phyloP scores from a whole-genome alignment of 1,140 invertebrate genomes.

The Polypedilum vanderplanki region DNA sequence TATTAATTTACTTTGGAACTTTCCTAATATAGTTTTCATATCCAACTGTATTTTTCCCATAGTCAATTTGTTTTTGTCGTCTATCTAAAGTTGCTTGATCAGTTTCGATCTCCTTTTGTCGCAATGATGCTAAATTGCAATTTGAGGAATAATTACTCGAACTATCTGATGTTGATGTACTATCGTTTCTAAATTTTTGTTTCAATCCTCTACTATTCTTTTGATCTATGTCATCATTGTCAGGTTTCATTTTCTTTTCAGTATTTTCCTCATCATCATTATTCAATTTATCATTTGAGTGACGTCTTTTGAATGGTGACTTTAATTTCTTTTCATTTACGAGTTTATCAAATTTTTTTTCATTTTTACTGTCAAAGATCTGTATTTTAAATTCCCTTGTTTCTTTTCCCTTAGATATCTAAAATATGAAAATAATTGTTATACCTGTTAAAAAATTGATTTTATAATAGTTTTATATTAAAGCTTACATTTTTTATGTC shows the following conservation, averaged over 20 bases:
- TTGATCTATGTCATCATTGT: background rate
- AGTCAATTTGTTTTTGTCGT: conserved; percentile 89
- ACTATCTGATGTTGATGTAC: conserved; percentile 34
- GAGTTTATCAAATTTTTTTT: conserved; percentile 41
- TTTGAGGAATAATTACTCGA: conserved; percentile 31
- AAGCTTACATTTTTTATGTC: background rate
- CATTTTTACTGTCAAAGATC: conserved; percentile 35
- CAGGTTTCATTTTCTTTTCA: background rate
- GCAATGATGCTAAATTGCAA: conserved; percentile 34
- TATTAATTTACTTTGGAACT: conserved; percentile 61
- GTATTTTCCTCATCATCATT: background rate
- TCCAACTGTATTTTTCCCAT: conserved; percentile 86
- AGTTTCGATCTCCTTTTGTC: conserved; percentile 55
- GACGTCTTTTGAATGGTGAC: conserved; percentile 42
- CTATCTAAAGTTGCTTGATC: conserved; percentile 64
- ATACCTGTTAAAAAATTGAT: background rate
- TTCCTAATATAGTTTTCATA: conserved; percentile 70
- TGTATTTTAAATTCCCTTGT: background rate
- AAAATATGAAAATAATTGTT: background rate
- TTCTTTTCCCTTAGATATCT: background rate
- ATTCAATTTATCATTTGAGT: conserved; percentile 35
- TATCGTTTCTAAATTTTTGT: conserved; percentile 38
- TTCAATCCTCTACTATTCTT: conserved; percentile 34
- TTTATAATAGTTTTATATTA: background rate
- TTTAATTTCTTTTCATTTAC: conserved; percentile 43